Base-by-base conservation (phyloP, 2,797 vertebrate genomes). In the Oreortyx pictus region DNA sequence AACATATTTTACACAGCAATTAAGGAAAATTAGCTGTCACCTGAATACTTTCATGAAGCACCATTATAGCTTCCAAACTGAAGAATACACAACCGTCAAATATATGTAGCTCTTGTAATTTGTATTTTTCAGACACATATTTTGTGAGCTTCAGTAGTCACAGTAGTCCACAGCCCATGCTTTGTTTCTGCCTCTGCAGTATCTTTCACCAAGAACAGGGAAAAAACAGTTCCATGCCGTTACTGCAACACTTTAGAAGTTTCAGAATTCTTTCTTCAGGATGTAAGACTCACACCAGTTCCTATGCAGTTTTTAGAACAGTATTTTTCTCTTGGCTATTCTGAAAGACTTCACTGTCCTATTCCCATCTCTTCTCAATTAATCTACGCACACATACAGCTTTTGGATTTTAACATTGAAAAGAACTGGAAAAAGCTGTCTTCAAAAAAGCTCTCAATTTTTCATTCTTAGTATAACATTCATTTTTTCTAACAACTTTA, bases 391-490 rank as follows among this genome's bases (percentile, higher is more conserved):
- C 33, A 77, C 50, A 52, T 17, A 27, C 9, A 29, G 16, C 15
- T 52, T 31, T 78, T 49, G 61, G 47, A 77, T 83, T 93, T 77
- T 43, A 54, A 71, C 91, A 39, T 89, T 94, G 66, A 89, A 10
- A 82, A 60, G 24, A 17, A 49, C 10, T 93, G 41, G 61, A 91
- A 90, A 91, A 67, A 92, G 7, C 54, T 93, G 17, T 25, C 10
- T 61, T 46, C 56, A 61, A 82, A 92, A 56, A 14, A 13, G 27
- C 16, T 61, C 60, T 78, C 87, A 9, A 87, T 76, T 88, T 88
- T 87, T 66, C 16, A 4, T 82, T 91, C 54, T 81, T 84, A 73
- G 12, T 88, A 67, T 89, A 93, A 85, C 65, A 92, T 79, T 78
- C 7, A 9, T 15, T 80, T 41, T 35, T 94, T 90, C 76, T 59